Conservation (phyloP, 2,113 vertebrate species). For the Turnix velox region DNA sequence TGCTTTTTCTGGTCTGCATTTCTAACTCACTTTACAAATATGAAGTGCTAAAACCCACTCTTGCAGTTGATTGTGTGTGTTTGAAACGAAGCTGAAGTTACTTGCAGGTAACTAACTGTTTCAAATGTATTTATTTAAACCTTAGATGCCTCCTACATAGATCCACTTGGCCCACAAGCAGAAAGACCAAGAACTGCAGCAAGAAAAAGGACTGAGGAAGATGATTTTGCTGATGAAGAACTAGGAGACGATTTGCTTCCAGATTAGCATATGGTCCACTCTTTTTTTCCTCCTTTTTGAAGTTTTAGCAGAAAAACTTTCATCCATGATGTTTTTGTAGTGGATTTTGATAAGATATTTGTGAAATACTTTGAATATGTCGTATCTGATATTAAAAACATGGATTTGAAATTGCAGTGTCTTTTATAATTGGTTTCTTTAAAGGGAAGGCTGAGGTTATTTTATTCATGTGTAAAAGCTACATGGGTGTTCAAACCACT, state of each 20-base stretch:
- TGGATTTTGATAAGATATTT: neutral
- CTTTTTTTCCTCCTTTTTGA: neutral
- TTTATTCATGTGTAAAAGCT: neutral
- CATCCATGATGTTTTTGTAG: neutral
- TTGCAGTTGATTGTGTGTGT: neutral
- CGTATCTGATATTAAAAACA: neutral
- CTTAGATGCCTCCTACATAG: slow-evolving; percentile 88
- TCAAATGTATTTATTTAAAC: slow-evolving; percentile 25
- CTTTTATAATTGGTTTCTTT: neutral
- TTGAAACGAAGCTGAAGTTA: neutral
- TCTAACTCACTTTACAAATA: neutral
- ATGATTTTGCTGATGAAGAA: slow-evolving; percentile 94
- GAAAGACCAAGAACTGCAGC: slow-evolving; percentile 93
- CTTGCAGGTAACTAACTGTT: neutral
- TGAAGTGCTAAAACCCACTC: neutral
- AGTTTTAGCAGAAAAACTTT: neutral
- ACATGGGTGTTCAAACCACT: neutral
- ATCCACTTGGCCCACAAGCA: slow-evolving; percentile 89
- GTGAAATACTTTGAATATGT: neutral
- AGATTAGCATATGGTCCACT: slow-evolving; percentile 67
- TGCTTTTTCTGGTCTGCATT: neutral
- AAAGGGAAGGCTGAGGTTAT: neutral
- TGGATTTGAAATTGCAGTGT: neutral
- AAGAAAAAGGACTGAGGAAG: slow-evolving; percentile 84
- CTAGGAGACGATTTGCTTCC: slow-evolving; percentile 93